Evolutionary conservation across 2,797 vertebrate species (phyloP), one percentile per base, ranked within the genome.

Genomic region (Pseudochaenichthys georgianus): DNA sequence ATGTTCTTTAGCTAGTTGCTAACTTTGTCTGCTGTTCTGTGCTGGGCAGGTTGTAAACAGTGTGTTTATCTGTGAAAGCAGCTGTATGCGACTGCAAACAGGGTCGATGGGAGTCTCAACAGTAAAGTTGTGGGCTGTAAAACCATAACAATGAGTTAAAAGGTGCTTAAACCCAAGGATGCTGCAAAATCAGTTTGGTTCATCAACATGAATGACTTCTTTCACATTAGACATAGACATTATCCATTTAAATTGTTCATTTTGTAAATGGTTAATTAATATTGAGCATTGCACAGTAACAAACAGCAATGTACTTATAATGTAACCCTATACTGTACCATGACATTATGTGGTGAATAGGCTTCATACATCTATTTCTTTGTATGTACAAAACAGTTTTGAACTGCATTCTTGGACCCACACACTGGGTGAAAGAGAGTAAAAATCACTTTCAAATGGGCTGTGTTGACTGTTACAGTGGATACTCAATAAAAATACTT

Each of bases 401-500:
- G 13, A 23, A 42, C 53, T 21, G 38, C 19, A 47, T 64, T 64
- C 48, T 6, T 48, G 31, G 23, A 70, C 5, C 65, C 73, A 45
- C 9, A 43, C 34, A 38, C 8, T 17, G 34, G 17, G 16, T 34
- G n/a, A 78, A 66, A 45, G 2, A 19, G 21, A 60, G 60, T 70
- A 64, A 62, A 71, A 70, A 28, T 47, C 13, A 7, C 17, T 23
- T 53, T 64, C 8, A 59, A 31, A 53, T 57, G 47, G 71, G n/a
- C 10, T 13, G 38, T 41, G 10, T 28, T 79, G 52, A 66, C 81
- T 59, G 65, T 78, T 46, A 54, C 78, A 77, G 28, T 63, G 16
- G 17, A 52, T 51, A 21, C 50, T 55, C n/a, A 19, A 60, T 38
- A 64, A 55, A 73, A 78, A 82, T 65, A 58, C 31, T 10, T 66